Evolutionary conservation across 2,888 invertebrate genomes (phyloP).

Genomic region (Latrodectus hesperus): DNA sequence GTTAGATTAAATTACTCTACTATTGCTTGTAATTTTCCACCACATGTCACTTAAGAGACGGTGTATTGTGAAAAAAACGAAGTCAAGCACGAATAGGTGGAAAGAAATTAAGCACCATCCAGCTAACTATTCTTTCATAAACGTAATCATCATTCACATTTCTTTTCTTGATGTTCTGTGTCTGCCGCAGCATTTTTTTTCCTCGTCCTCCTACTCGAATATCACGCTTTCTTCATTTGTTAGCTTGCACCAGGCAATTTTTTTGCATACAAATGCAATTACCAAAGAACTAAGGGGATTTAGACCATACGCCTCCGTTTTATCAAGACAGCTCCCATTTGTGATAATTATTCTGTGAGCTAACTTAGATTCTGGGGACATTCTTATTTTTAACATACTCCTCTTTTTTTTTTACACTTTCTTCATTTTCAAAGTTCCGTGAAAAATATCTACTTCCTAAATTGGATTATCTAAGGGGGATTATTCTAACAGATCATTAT

Average conservation of each 20-base stretch:
- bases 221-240: neutral
- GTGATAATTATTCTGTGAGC: conserved; percentile 58
- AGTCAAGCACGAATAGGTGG: neutral
- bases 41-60: no score
- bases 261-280: conserved; percentile 55
- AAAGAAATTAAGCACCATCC: neutral
- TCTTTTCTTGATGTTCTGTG: neutral
- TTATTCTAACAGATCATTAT: conserved; percentile 53
- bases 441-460: conserved; percentile 45
- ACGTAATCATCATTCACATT: neutral
- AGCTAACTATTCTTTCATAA: neutral
- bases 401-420: conserved; percentile 6
- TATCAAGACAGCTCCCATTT: conserved; percentile 42
- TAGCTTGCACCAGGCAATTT: conserved; percentile 1
- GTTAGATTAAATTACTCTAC: no score
- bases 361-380: conserved; percentile 42
- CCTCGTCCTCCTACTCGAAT: neutral
- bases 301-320: conserved; percentile 5
- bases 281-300: conserved; percentile 34
- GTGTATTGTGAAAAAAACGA: neutral
- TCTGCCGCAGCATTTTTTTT: neutral
- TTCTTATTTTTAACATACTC: neutral
- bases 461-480: conserved; percentile 47
- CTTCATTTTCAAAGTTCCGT: neutral
- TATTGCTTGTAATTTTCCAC: no score